Evolutionary conservation across 2,888 invertebrate genomes (phyloP).

Genomic region (Drosophila percnosoma): DNA sequence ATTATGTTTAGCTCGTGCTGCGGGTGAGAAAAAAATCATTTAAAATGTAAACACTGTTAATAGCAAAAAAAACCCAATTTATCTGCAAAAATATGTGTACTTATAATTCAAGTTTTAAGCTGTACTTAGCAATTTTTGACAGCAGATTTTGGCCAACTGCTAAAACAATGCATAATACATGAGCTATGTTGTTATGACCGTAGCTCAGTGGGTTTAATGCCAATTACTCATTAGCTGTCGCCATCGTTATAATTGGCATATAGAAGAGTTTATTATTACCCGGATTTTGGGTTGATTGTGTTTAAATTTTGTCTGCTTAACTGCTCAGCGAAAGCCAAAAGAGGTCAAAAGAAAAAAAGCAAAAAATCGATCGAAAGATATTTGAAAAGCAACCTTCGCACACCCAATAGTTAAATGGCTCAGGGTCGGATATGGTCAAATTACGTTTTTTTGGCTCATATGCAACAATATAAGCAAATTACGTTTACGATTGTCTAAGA

Average conservation of each 20-base stretch:
- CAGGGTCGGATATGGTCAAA: slow-evolving; percentile 48
- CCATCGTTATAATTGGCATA: slow-evolving; percentile 61
- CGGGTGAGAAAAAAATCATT: neutral
- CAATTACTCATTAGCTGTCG: slow-evolving; percentile 52
- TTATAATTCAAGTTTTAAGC: neutral
- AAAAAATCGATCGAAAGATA: slow-evolving; percentile 8
- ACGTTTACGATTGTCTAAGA: slow-evolving; percentile 53
- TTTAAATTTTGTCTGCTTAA: neutral
- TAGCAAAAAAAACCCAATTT: neutral
- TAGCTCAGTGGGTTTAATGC: slow-evolving; percentile 24
- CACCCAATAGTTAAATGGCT: slow-evolving; percentile 44
- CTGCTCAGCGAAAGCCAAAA: slow-evolving; percentile 15
- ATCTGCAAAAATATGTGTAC: neutral
- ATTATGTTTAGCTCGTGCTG: slow-evolving; percentile 3
- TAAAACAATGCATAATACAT: slow-evolving; percentile 59
- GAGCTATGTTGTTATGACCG: slow-evolving; percentile 22
- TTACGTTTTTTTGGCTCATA: slow-evolving; percentile 19
- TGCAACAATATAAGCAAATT: slow-evolving; percentile 63
- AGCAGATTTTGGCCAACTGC: slow-evolving; percentile 29
- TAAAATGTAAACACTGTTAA: neutral
- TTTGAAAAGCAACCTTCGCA: slow-evolving; percentile 33
- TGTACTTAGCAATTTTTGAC: slow-evolving; percentile 6
- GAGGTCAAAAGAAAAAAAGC: slow-evolving; percentile 5
- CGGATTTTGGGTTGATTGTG: neutral
- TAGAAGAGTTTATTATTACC: slow-evolving; percentile 64